Evolutionary conservation across 1,140 invertebrate species (phyloP).

Genomic region (Brachionus koreanus): DNA sequence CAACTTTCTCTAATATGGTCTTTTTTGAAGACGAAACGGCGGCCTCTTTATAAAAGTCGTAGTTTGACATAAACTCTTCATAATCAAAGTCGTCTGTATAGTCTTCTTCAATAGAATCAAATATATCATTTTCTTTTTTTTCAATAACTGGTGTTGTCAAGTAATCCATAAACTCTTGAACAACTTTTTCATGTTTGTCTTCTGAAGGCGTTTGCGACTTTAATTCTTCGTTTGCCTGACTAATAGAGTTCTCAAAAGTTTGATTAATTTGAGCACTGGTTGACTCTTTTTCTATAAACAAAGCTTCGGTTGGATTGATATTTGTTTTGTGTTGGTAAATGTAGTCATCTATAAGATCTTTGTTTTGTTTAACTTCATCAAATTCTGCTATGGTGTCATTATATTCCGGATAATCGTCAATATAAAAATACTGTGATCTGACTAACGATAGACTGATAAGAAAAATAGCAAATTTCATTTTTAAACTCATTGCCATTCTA

Average conservation of each 20-base stretch:
- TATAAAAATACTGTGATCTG: neutral
- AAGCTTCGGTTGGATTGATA: neutral
- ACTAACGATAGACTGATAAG: neutral
- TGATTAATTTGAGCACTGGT: neutral
- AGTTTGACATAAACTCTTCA: neutral
- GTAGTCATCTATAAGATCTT: neutral
- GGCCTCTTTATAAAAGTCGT: neutral
- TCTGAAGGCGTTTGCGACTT: neutral
- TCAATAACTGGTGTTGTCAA: neutral
- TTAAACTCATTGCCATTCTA: neutral
- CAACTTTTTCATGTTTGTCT: neutral
- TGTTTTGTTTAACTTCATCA: neutral
- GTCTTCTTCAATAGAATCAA: neutral
- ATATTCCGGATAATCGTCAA: neutral
- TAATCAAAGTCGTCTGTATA: neutral
- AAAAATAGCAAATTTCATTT: neutral
- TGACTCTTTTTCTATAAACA: neutral
- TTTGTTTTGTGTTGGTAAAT: neutral
- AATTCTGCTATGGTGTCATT: neutral
- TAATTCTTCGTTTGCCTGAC: neutral
- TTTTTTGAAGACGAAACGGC: neutral
- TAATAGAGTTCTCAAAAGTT: neutral
- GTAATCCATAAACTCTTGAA: neutral
- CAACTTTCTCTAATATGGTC: neutral
- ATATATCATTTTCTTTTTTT: neutral